Evolutionary conservation across 2,797 vertebrate genomes (phyloP), one percentile per base, ranked within the genome.

Genomic region (Tarsius wallacei): DNA sequence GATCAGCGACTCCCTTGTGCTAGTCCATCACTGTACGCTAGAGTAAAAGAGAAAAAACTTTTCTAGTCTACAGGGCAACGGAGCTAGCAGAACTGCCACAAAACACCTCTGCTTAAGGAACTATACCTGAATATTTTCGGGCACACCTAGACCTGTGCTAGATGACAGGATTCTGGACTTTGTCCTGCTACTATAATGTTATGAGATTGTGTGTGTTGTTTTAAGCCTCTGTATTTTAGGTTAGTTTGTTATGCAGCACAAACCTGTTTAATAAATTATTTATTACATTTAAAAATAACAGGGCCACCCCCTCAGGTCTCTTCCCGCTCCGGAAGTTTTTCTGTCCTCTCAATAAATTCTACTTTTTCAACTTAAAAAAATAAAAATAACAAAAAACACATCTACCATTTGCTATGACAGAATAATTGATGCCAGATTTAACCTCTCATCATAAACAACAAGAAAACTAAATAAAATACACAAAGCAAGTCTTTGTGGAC

Each of bases 401-500:
- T 89, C 77, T 95, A 47, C 73, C 89, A 97, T 21, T 68, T 55
- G 12, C 68, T 47, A 49, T 33, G 33, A 77, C 36, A 36, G 33
- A 33, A 31, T 71, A 57, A 84, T 26, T 22, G 16, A 49, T 42
- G 33, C 53, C 76, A 36, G 16, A 78, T 71, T 94, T 78, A 66
- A 87, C 8, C 33, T 94, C 61, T 86, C 59, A 80, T 59, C 61
- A 61, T 49, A 57, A 88, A 81, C 42, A 76, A 71, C 4, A 53
- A 36, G 33, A 90, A 82, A 95, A 87, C 70, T 57, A 77, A 71
- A 85, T 36, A 84, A 89, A 64, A 84, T 73, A 85, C 7, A 73
- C 66, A 53, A 94, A 94, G 78, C 33, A 92, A 87, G 11, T 53
- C 88, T 94, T 80, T 83, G 82, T 47, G 90, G 61, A 81, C 19